Conservation (phyloP, 2,113 vertebrate genomes). For the Columbina picui region DNA sequence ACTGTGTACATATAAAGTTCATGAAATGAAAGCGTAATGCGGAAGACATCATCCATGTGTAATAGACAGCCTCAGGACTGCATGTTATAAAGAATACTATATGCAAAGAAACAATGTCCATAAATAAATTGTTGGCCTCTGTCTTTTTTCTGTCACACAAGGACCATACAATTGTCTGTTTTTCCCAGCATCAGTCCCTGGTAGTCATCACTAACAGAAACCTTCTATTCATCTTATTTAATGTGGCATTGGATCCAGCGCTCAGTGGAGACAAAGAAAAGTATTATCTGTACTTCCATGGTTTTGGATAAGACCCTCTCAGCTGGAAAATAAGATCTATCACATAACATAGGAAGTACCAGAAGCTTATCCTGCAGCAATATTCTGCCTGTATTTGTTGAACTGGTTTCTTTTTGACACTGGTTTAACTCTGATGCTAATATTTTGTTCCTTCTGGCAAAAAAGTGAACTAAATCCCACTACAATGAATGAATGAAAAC, state of each 20-base stretch:
- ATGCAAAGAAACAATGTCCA: not conserved
- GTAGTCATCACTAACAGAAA: not conserved
- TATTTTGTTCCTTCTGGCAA: slow-evolving; percentile 10
- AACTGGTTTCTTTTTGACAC: slow-evolving; percentile 2
- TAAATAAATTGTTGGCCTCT: not conserved
- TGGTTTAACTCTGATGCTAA: not conserved
- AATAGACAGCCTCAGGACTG: not conserved
- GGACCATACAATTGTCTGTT: not conserved
- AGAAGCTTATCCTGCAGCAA: slow-evolving; percentile 42
- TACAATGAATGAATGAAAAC: not conserved
- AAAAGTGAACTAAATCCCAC: slow-evolving; percentile 2
- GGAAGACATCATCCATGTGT: not conserved
- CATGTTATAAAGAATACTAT: not conserved
- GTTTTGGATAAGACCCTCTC: slow-evolving; percentile 29
- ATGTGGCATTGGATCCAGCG: not conserved
- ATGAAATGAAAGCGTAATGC: not conserved
- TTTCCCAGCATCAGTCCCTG: not conserved
- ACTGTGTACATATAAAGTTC: not conserved
- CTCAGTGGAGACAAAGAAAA: slow-evolving; percentile 25
- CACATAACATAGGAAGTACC: not conserved
- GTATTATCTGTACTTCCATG: slow-evolving; percentile 32
- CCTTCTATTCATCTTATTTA: slow-evolving; percentile 21
- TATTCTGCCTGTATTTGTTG: not conserved
- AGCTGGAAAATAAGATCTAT: slow-evolving; percentile 51
- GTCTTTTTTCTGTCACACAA: not conserved